Evolutionary conservation across 2,888 invertebrate species (phyloP), one percentile per base, ranked within the genome.

Genomic region (Drosophila birchii): DNA sequence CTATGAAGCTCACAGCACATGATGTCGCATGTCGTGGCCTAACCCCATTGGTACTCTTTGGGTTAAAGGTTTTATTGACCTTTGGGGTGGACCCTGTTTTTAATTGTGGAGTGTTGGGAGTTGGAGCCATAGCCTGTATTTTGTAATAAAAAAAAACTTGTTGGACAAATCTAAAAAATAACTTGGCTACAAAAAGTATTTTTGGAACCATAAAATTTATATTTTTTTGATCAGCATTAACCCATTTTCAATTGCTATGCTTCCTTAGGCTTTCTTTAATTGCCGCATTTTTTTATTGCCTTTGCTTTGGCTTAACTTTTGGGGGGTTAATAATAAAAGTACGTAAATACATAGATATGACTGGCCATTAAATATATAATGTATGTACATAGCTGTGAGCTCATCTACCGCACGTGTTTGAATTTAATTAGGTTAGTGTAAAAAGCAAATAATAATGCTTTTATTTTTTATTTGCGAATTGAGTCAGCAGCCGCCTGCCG

Each of bases 21-120:
- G 59, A 5, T 26, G 26, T 23, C 23, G 73, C 72, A 56, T 80
- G 58, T 49, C 80, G 58, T 59, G 64, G 63, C 53, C 41, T 58
- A 47, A 43, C 55, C 39, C 58, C 47, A 45, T 64, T 76, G 53
- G 36, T 43, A 57, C 61, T 66, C 41, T 62, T 38, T 60, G 66
- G 84, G 78, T 71, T 82, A 72, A 77, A 72, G 56, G 88, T 84
- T 84, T 88, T 84, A 84, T 88, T 84, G 86, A 88, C 84, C 86
- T 83, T 78, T 69, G 43, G 3, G 9, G 34, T n/a, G 14, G 44
- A n/a, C 43, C 26, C 20, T 23, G 39, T 32, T 39, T 66, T 23
- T 38, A 18, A 44, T 51, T 63, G 62, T 63, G 62, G 9, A 32
- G 20, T 32, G 23, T 75, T 61, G 70, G 67, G 77, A 60, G 58